phyloP scores from a whole-genome alignment of 2,888 invertebrate species.

The Himalopsyche tibetana region DNA sequence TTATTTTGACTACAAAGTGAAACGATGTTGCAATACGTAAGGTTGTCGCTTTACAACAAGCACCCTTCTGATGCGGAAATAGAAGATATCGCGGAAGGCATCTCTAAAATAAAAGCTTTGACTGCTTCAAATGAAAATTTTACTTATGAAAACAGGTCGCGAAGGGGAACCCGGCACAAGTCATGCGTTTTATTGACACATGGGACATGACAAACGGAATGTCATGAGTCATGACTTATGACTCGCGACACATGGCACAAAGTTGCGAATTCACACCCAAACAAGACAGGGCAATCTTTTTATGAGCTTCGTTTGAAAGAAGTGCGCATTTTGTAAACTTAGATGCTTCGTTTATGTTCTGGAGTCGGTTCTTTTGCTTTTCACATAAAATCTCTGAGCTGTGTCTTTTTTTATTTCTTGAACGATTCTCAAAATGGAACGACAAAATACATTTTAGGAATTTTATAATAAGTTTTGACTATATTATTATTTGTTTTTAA shows the following conservation, averaged over 20 bases:
- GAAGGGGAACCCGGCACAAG: neutral
- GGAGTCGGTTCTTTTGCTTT: neutral
- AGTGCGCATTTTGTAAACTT: conserved; percentile 19
- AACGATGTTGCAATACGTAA: neutral
- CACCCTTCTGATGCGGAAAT: neutral
- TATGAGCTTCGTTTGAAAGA: conserved; percentile 23
- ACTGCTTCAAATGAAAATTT: conserved; percentile 6
- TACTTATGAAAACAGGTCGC: conserved; percentile 31
- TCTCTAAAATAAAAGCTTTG: conserved; percentile 25
- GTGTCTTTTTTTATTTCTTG: neutral
- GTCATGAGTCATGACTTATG: conserved; percentile 10
- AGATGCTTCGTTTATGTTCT: neutral
- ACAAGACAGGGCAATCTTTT: conserved; percentile 22
- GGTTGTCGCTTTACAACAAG: conserved; percentile 2
- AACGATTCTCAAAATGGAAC: no score
- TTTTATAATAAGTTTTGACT: no score
- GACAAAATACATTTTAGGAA: no score
- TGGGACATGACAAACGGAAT: conserved; percentile 20
- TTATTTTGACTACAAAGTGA: neutral
- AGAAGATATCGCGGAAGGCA: neutral
- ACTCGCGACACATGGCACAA: conserved; percentile 5
- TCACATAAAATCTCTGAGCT: neutral
- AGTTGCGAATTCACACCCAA: conserved; percentile 4
- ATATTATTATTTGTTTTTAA: no score
- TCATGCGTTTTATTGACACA: conserved; percentile 34